A percentile compares a stretch with the other conserved stretches of the same genome.
Conservation (phyloP, 2,113 vertebrate species). For the Hucho hucho region DNA sequence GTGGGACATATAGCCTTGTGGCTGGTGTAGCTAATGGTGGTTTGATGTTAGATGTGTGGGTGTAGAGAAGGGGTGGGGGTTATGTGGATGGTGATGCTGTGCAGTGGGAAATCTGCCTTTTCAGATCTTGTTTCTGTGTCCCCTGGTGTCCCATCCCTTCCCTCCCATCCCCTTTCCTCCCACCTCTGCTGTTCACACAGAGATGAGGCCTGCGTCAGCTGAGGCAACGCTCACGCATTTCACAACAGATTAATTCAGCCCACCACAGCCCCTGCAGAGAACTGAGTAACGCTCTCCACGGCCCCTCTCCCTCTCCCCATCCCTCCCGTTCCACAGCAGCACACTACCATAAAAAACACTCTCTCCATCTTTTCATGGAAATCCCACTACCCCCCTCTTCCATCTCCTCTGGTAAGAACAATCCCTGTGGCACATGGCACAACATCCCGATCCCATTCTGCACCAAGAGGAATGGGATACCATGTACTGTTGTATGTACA, state of each 20-base stretch:
- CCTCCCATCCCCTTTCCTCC: conserved; percentile 10
- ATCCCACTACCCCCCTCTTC: conserved; percentile 14
- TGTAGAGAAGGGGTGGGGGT: conserved; percentile 17
- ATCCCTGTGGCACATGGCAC: conserved; percentile 22
- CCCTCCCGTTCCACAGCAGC: conserved; percentile 27
- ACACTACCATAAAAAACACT: neutral
- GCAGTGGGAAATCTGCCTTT: conserved; percentile 47
- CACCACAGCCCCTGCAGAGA: conserved; percentile 53
- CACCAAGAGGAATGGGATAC: conserved; percentile 12
- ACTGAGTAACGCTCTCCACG: conserved; percentile 47
- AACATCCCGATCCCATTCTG: neutral
- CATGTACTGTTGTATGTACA: conserved; percentile 15
- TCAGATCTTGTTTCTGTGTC: conserved; percentile 52
- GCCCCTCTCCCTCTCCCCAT: conserved; percentile 6
- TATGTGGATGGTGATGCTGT: conserved; percentile 15
- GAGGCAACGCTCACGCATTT: conserved; percentile 45
- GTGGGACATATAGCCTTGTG: too few relatives aligned
- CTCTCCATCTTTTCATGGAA: conserved; percentile 42
- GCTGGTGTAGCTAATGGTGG: too few relatives aligned
- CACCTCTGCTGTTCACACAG: conserved; percentile 26
- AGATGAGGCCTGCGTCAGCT: conserved; percentile 27
- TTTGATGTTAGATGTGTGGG: conserved; percentile 26
- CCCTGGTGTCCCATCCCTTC: neutral
- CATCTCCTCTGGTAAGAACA: neutral
- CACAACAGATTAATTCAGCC: conserved; percentile 60